phyloP scores from a whole-genome alignment of 2,113 vertebrate species.

The Heterochromis multidens region DNA sequence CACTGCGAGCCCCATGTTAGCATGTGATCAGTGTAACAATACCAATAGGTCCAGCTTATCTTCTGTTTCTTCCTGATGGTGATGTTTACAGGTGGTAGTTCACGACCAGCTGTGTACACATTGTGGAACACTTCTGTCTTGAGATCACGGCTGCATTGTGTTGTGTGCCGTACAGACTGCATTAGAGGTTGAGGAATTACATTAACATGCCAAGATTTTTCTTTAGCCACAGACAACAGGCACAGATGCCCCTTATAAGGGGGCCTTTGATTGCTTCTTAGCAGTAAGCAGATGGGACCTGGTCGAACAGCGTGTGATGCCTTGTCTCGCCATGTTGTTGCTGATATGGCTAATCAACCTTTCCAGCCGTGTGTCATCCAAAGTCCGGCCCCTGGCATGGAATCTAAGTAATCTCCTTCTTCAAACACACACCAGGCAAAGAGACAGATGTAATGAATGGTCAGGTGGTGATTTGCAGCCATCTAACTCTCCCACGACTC shows the following conservation, averaged over 20 bases:
- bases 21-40: neutral
- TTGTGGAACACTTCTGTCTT: neutral
- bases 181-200: neutral
- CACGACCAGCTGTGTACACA: neutral
- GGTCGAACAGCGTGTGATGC: neutral
- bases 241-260: neutral
- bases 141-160: neutral
- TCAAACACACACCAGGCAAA: neutral
- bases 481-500: neutral
- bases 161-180: neutral
- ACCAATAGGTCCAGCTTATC: neutral
- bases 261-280: neutral
- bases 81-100: neutral
- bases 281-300: slow-evolving; percentile 21
- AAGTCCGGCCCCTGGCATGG: neutral
- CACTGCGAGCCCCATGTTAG: too few species aligned
- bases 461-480: slow-evolving; percentile 14
- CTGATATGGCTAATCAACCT: slow-evolving; percentile 46
- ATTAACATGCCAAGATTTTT: neutral
- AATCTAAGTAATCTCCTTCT: slow-evolving; percentile 16
- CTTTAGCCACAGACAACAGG: neutral
- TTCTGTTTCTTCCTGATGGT: too few species aligned
- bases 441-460: slow-evolving; percentile 1
- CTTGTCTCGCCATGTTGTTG: slow-evolving; percentile 4
- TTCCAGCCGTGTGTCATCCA: slow-evolving; percentile 10